phyloP scores from a whole-genome alignment of 2,113 vertebrate species.

The Kryptolebias marmoratus region DNA sequence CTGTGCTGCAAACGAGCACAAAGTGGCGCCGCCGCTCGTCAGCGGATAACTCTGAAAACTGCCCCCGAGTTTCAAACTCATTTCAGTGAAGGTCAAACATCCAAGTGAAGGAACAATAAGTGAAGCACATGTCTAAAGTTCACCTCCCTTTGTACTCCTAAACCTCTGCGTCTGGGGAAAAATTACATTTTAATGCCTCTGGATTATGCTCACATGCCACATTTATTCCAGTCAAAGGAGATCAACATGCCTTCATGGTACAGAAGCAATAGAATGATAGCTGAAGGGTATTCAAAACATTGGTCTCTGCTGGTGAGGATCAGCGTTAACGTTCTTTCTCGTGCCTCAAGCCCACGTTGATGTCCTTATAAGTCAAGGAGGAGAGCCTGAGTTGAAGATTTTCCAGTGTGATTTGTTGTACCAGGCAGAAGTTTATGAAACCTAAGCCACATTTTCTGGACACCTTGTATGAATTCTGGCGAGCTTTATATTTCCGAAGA shows the following conservation, averaged over 20 bases:
- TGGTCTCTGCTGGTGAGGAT: constrained; percentile 8
- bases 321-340: background rate
- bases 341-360: background rate
- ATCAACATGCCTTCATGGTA: background rate
- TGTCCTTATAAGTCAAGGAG: constrained; percentile 1
- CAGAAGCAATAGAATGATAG: background rate
- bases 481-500: background rate
- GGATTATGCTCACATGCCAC: constrained; percentile 15
- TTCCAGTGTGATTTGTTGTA: background rate
- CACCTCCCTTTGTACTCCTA: background rate
- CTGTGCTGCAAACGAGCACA: background rate
- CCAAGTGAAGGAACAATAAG: constrained; percentile 8
- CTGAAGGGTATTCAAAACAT: background rate
- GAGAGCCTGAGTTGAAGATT: background rate
- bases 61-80: constrained; percentile 21
- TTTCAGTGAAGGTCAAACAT: constrained; percentile 18
- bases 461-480: background rate
- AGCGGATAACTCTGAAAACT: constrained; percentile 18
- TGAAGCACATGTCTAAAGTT: constrained; percentile 5
- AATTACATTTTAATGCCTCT: constrained; percentile 2
- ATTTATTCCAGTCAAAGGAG: constrained; percentile 16
- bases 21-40: background rate
- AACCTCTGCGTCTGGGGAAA: constrained; percentile 2
- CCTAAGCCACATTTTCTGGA: background rate
- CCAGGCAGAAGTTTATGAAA: background rate